Conservation (phyloP, 23 tunicate species). For the Styela plicata region DNA sequence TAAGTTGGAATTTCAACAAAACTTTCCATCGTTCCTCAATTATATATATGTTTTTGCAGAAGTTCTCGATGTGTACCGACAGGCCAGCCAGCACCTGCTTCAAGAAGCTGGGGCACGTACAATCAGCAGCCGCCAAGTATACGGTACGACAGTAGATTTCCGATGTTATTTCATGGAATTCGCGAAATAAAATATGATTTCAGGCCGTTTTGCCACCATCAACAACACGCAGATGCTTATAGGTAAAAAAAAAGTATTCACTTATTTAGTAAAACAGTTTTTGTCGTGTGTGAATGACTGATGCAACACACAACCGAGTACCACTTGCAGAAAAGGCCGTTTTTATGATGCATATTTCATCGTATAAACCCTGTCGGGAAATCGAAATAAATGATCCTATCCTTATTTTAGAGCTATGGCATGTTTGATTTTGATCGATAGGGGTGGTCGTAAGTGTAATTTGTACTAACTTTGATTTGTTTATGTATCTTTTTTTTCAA, state of each 20-base stretch:
- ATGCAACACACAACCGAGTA: no score
- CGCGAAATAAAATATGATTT: conserved; percentile 67
- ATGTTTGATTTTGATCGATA: no score
- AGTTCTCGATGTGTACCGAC: conserved; percentile 17
- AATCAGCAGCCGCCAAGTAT: conserved; percentile 10
- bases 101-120: background rate
- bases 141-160: conserved; percentile 37
- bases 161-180: conserved; percentile 56
- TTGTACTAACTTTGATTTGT: no score
- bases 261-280: no score
- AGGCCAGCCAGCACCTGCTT: background rate
- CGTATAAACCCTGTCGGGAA: no score
- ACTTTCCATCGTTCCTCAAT: background rate
- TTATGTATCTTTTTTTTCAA: no score
- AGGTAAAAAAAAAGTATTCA: no score
- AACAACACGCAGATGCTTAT: conserved; percentile 69
- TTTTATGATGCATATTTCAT: no score
- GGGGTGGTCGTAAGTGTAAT: no score
- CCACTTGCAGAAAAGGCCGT: no score
- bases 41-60: background rate
- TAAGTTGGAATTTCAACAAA: background rate
- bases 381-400: background rate
- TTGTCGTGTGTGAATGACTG: no score
- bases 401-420: no score
- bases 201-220: conserved; percentile 44